Percentiles rank a stretch among this genome's conserved stretches.
These are phyloP conservation scores for Pseudanteris insignis DNA, from an alignment of 2,888 invertebrate genomes.

Conservation along the genomic window DNA sequence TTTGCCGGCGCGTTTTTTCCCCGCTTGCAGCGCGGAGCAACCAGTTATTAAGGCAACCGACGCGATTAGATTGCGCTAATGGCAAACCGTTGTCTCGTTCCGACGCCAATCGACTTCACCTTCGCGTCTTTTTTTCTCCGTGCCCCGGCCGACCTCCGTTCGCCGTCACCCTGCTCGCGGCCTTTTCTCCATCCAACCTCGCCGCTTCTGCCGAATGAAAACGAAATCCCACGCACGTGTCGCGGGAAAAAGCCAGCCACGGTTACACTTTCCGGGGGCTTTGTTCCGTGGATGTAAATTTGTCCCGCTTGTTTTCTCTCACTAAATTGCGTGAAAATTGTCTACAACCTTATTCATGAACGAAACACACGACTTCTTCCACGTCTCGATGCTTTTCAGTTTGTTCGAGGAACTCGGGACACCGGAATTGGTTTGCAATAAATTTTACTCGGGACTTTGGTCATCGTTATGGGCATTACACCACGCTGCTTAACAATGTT, in stretches of 20 bases:
- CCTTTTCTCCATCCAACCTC: neutral
- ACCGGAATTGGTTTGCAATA: neutral
- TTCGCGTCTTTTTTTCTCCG: slow-evolving; percentile 16
- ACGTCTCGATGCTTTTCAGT: too few relatives aligned
- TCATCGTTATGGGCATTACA: neutral
- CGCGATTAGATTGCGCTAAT: slow-evolving; percentile 64
- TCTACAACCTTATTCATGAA: too few relatives aligned
- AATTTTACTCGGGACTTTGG: neutral
- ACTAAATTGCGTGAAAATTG: neutral
- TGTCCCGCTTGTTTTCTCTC: neutral
- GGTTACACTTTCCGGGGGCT: too few relatives aligned
- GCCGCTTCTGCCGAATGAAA: slow-evolving; percentile 5
- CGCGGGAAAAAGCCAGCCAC: neutral
- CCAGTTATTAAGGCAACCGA: slow-evolving; percentile 62
- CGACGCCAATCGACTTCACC: slow-evolving; percentile 35
- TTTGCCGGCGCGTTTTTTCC: slow-evolving; percentile 39
- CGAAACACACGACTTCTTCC: too few relatives aligned
- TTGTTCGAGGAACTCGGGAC: neutral
- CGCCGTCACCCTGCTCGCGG: too few relatives aligned
- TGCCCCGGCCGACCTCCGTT: too few relatives aligned
- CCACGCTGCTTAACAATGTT: too few relatives aligned
- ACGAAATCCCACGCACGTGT: slow-evolving; percentile 4
- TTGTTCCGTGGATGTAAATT: too few relatives aligned
- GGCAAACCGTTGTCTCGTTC: slow-evolving; percentile 60
- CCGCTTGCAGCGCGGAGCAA: slow-evolving; percentile 51